These are phyloP conservation scores for Sialia sialis DNA, from an alignment of 2,113 vertebrate genomes.

Conservation along the genomic window DNA sequence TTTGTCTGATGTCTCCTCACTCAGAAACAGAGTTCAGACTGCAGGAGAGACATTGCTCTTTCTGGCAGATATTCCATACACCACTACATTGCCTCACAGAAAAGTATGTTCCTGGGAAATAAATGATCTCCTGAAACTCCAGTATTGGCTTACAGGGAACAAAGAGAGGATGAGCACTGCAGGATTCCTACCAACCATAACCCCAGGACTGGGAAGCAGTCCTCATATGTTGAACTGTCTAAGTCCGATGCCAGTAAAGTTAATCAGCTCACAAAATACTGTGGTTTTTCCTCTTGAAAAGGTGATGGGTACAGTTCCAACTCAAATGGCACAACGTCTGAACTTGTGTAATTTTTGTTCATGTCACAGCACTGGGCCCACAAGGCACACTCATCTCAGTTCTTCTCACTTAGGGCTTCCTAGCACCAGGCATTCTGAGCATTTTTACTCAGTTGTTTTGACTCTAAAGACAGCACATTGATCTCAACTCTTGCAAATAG, in stretches of 20 bases:
- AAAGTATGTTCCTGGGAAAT: background rate
- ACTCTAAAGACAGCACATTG: background rate
- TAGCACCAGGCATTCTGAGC: background rate
- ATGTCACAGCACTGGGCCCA: background rate
- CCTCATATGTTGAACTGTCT: background rate
- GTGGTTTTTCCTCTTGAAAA: background rate
- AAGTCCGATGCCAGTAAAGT: background rate
- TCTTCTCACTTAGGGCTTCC: background rate
- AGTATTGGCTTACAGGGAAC: background rate
- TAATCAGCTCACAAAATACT: background rate
- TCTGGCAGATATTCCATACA: background rate
- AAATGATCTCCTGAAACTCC: background rate
- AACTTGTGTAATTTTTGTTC: background rate
- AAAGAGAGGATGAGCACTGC: background rate
- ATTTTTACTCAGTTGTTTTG: background rate
- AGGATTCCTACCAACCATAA: background rate
- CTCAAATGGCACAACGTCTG: background rate
- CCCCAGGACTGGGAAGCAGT: background rate
- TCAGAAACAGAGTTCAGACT: background rate
- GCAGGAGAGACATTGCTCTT: background rate
- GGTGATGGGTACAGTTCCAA: background rate
- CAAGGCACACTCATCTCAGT: background rate
- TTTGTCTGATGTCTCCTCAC: background rate
- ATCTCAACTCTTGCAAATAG: background rate
- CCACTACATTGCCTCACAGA: background rate